phyloP scores from a whole-genome alignment of 2,888 invertebrate species.

The Nemoura dubitans region DNA sequence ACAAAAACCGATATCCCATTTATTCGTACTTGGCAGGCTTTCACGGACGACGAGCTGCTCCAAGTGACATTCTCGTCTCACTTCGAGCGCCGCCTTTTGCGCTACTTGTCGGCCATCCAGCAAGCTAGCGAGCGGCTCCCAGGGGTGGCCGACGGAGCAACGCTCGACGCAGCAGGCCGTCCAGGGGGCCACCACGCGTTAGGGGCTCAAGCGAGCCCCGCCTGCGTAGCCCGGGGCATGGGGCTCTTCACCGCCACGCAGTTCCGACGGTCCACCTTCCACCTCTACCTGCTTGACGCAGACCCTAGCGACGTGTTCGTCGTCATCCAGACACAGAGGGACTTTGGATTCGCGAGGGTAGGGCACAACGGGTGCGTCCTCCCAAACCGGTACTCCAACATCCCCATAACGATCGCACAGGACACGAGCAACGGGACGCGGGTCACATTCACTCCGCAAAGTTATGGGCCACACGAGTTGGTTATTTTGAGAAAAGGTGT shows the following conservation, averaged over 20 bases:
- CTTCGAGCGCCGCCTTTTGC: constrained; percentile 67
- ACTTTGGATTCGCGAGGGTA: constrained; percentile 59
- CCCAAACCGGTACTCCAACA: constrained; percentile 35
- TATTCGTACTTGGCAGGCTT: constrained; percentile 60
- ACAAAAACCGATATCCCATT: background rate
- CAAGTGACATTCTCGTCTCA: constrained; percentile 63
- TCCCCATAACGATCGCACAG: constrained; percentile 42
- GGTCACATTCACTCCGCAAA: constrained; percentile 64
- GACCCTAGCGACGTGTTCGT: constrained; percentile 61
- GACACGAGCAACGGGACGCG: constrained; percentile 30
- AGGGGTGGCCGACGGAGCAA: background rate
- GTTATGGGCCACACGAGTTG: constrained; percentile 67
- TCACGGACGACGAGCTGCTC: constrained; percentile 66
- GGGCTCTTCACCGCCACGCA: constrained; percentile 69
- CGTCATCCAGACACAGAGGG: constrained; percentile 62
- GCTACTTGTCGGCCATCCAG: constrained; percentile 59
- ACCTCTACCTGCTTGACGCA: constrained; percentile 62
- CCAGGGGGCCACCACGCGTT: background rate
- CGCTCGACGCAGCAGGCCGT: no score
- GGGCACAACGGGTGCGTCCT: background rate
- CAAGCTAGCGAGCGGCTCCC: constrained; percentile 37
- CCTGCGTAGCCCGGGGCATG: constrained; percentile 69
- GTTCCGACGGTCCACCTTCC: constrained; percentile 66
- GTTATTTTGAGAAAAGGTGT: constrained; percentile 67
- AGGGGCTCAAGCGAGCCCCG: constrained; percentile 59